These are phyloP conservation scores for Dolichallabes microphthalmus DNA, from an alignment of 2,113 vertebrate species.

Conservation along the genomic window DNA sequence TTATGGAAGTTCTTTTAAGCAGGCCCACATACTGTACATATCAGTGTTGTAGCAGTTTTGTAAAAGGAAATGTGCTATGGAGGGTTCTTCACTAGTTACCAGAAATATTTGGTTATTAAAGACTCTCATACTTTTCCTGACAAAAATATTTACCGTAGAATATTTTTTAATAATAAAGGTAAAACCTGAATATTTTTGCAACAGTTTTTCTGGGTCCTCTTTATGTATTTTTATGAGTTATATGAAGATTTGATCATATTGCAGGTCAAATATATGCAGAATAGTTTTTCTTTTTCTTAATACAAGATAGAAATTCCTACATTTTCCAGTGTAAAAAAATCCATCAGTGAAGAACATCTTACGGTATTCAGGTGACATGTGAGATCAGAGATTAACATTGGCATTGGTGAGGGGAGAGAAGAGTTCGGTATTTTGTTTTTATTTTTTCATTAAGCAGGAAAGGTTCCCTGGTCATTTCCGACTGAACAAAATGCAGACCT, in stretches of 20 bases:
- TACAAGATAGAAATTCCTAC: not conserved
- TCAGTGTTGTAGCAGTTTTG: too few species aligned
- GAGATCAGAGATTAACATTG: not conserved
- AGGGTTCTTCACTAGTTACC: not conserved
- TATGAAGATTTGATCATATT: not conserved
- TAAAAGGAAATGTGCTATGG: too few species aligned
- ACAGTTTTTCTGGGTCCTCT: too few species aligned
- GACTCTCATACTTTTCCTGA: not conserved
- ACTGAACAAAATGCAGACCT: constrained; percentile 63
- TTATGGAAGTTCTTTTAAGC: too few species aligned
- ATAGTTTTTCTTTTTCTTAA: not conserved
- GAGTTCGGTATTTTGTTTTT: constrained; percentile 59
- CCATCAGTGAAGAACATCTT: not conserved
- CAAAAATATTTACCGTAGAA: not conserved
- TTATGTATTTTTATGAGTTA: not conserved
- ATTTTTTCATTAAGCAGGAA: constrained; percentile 68
- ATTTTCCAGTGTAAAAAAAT: not conserved
- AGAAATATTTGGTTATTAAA: not conserved
- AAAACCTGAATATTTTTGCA: not conserved
- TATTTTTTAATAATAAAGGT: not conserved
- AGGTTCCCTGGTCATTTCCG: constrained; percentile 71
- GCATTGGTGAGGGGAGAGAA: constrained; percentile 26
- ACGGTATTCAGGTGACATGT: too few species aligned
- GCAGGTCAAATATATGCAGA: not conserved
- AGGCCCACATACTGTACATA: too few species aligned